Evolutionary conservation across 1,140 invertebrate species (phyloP), one percentile per base, ranked within the genome.

Genomic region (Ceratosolen fusciceps): DNA sequence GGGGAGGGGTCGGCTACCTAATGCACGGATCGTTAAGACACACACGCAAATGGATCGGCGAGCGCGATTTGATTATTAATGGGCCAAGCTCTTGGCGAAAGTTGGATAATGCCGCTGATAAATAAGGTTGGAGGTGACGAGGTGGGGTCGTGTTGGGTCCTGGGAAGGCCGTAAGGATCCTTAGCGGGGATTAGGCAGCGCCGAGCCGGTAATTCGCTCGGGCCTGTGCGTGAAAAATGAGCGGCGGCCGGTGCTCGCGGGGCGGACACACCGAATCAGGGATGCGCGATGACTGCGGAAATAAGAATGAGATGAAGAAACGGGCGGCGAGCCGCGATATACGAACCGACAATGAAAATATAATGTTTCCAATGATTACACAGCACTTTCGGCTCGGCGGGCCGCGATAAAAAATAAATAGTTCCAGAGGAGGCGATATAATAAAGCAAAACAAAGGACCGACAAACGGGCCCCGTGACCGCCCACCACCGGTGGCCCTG

Each of bases 281-380:
- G 54, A 19, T 58, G 49, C 52, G 54, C 52, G 52, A 74, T 49
- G 49, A 10, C 34, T 24, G 49, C 52, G 75, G 67, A 62, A 72
- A 78, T 34, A 62, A 78, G 29, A 67, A 67, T 34, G 34, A 60
- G 76, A 60, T 52, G 49, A 52, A 19, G 24, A 65, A 37, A 49
- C 19, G 47, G 19, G 19, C 8, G 43, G 10, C 10, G 71, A 73
- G 71, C 16, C 29, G 54, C 37, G 71, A 39, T 52, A 62, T 72
- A 67, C 54, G 72, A 78, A 72, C 37, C n/a, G n/a, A 79, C 77
- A 73, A 78, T 78, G 56, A 72, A 79, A 79, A 79, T 79, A 74
- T 79, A 72, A 79, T 79, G 43, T 78, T 78, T 62, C 60, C 68
- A 73, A 79, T 73, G 77, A 79, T 79, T 79, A 79, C 70, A 58